A percentile compares a stretch with the other conserved stretches of the same genome.
These are phyloP conservation scores for Limnothrissa miodon DNA, from an alignment of 2,113 vertebrate genomes.

Conservation along the genomic window DNA sequence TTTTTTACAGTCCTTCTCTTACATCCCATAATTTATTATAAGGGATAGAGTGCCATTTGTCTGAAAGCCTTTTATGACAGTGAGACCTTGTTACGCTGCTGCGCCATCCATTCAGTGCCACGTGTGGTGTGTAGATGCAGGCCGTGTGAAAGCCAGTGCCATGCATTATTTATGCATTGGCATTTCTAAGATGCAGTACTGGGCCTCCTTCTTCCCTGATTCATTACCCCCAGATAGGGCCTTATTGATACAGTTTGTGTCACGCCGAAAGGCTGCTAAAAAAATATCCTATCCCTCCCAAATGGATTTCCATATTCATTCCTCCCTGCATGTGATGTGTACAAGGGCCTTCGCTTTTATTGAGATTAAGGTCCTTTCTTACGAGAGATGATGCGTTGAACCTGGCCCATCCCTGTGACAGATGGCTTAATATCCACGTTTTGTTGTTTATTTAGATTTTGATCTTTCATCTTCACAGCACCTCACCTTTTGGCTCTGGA, in stretches of 20 bases:
- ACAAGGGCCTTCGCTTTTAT: slow-evolving; percentile 37
- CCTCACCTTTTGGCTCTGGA: slow-evolving; percentile 26
- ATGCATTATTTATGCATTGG: slow-evolving; percentile 72
- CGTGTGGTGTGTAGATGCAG: slow-evolving; percentile 49
- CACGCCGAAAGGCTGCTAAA: slow-evolving; percentile 32
- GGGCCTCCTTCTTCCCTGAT: slow-evolving; percentile 57
- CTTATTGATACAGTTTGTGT: slow-evolving; percentile 53
- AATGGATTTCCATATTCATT: slow-evolving; percentile 54
- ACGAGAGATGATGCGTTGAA: slow-evolving; percentile 41
- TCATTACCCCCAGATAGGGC: slow-evolving; percentile 59
- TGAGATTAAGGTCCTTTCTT: slow-evolving; percentile 48
- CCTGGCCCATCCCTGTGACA: slow-evolving; percentile 36
- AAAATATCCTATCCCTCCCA: slow-evolving; percentile 44
- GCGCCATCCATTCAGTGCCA: slow-evolving; percentile 60
- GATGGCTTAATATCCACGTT: slow-evolving; percentile 33
- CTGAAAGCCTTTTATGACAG: slow-evolving; percentile 72
- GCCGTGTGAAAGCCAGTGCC: slow-evolving; percentile 21
- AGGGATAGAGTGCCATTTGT: slow-evolving; percentile 68
- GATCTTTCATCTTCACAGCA: slow-evolving; percentile 42
- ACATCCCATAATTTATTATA: slow-evolving; percentile 65
- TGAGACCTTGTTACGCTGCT: slow-evolving; percentile 65
- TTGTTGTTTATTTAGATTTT: slow-evolving; percentile 37
- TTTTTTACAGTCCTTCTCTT: slow-evolving; percentile 27
- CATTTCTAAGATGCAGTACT: slow-evolving; percentile 57
- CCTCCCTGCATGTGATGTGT: slow-evolving; percentile 30